Conservation (phyloP, 2,113 vertebrate genomes). For the Hydrolagus affinis region DNA sequence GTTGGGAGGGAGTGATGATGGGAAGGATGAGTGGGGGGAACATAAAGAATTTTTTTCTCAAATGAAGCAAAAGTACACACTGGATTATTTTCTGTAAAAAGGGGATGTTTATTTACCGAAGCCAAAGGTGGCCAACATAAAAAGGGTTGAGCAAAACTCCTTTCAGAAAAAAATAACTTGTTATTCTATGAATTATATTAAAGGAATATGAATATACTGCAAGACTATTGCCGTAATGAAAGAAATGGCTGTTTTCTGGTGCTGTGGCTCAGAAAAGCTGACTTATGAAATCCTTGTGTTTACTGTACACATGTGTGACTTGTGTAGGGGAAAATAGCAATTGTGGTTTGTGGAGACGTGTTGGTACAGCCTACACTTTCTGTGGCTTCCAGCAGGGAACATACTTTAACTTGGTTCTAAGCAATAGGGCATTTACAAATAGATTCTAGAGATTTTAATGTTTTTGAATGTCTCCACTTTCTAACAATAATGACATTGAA, state of each 20-base stretch:
- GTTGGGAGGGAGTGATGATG: too few relatives aligned
- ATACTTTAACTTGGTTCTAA: constrained; percentile 14
- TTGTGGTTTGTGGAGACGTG: constrained; percentile 27
- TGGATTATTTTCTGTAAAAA: too few relatives aligned
- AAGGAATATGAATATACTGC: background rate
- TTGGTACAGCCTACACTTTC: constrained; percentile 23
- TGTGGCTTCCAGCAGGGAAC: constrained; percentile 21
- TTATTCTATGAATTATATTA: background rate
- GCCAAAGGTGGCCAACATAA: background rate
- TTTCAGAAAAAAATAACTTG: background rate
- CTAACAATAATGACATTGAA: background rate
- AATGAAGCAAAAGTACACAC: too few relatives aligned
- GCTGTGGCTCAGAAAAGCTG: constrained; percentile 13
- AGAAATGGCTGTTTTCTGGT: constrained; percentile 17
- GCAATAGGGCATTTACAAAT: background rate
- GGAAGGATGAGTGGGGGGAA: too few relatives aligned
- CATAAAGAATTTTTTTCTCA: too few relatives aligned
- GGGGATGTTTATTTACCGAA: background rate
- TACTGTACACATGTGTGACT: constrained; percentile 28
- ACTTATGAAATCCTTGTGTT: constrained; percentile 16
- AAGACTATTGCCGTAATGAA: background rate
- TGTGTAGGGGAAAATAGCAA: constrained; percentile 27
- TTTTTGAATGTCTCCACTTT: background rate
- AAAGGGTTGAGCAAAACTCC: background rate
- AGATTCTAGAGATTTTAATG: constrained; percentile 2